These are phyloP conservation scores for Ifrita kowaldi DNA, from an alignment of 2,113 vertebrate genomes.

Conservation along the genomic window DNA sequence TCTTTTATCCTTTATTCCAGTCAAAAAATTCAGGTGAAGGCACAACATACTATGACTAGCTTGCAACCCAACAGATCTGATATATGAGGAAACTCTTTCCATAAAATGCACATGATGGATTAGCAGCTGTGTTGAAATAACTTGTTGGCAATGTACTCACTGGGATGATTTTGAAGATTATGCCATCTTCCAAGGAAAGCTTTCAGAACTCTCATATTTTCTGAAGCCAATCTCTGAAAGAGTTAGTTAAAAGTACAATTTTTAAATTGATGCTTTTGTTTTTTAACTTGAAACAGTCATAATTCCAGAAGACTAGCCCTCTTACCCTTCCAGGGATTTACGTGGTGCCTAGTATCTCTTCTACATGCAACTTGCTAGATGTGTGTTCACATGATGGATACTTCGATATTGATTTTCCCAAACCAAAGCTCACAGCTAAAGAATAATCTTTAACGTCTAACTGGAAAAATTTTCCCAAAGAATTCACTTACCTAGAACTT, in stretches of 20 bases:
- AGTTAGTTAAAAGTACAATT: not conserved
- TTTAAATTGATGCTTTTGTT: not conserved
- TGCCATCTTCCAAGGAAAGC: not conserved
- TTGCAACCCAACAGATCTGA: not conserved
- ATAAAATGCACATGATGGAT: not conserved
- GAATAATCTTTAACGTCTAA: not conserved
- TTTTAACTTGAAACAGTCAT: not conserved
- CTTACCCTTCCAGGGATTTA: not conserved
- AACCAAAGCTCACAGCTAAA: not conserved
- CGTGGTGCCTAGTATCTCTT: not conserved
- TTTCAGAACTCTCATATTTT: not conserved
- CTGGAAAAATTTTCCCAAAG: not conserved
- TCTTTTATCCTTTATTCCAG: not conserved
- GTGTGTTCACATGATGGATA: not conserved
- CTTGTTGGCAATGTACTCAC: not conserved
- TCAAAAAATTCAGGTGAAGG: not conserved
- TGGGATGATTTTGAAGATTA: not conserved
- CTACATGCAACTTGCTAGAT: not conserved
- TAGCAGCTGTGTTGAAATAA: not conserved
- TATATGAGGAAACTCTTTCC: not conserved
- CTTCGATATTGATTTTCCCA: not conserved
- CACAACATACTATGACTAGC: not conserved
- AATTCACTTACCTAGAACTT: not conserved
- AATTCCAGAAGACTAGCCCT: not conserved
- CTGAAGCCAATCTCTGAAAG: not conserved